Base-by-base conservation (phyloP, 2,113 vertebrate species). In the Melanerpes aurifrons region DNA sequence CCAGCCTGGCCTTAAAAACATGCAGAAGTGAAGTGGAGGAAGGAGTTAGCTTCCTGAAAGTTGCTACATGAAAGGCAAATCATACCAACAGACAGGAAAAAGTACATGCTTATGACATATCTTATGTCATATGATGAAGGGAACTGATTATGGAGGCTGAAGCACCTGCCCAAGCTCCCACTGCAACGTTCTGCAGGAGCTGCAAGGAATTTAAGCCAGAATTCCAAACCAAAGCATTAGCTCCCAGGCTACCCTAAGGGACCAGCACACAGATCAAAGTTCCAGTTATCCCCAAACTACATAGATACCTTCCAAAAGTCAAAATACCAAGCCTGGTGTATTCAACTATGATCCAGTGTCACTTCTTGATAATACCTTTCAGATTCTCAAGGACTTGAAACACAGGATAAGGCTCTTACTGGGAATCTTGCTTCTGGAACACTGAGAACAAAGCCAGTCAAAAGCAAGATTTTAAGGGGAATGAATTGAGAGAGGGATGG, bases 61-160 rank as follows among this genome's bases (percentile, higher is more conserved):
- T 20, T 64, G 47, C 19, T 37, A 14, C 0, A 0, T 37, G 69
- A 77, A 82, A 59, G 62, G 29, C 29, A 89, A 77, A 84, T 53
- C 9, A 75, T 43, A 70, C 6, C 9, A 67, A 70, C 28, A 53
- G 40, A 57, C 15, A 6, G 20, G 29, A 63, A 83, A 35, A 67
- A 56, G 11, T 19, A n/a, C 6, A 37, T 0, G 0, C 17, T 58
- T 63, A 59, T 59, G 59, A 24, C 9, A 56, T 10, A 9, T 18
- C 9, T 56, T 32, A 35, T 37, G 78, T 88, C 50, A 24, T 13
- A 25, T 82, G 50, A 63, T 45, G 28, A 37, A 21, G 26, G 18
- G 10, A 82, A 64, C 12, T 22, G 13, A 12, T 12, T 19, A 26
- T 1, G 28, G 10, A 68, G 24, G 70, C 21, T 64, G 58, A 82